A percentile compares a stretch with the other conserved stretches of the same genome.
Evolutionary conservation across 2,888 invertebrate species (phyloP).

Genomic region (Cephus pulcher): DNA sequence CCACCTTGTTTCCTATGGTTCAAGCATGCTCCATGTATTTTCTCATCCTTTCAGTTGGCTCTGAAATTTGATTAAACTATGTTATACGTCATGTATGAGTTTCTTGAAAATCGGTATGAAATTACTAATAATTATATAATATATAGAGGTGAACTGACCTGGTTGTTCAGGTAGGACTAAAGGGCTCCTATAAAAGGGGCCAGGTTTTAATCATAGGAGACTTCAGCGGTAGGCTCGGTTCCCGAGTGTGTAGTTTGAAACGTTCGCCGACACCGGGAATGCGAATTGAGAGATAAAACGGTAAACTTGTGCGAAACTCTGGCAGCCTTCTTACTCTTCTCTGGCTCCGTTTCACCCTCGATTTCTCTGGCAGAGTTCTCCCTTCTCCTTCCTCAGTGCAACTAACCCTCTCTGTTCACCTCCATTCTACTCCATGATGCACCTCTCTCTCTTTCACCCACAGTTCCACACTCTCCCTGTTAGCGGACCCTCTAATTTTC

Average conservation of each 20-base stretch:
- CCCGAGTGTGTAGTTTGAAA: conserved; percentile 52
- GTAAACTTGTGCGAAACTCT: conserved; percentile 50
- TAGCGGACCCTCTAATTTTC: conserved; percentile 54
- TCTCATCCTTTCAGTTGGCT: neutral
- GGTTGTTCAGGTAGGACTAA: conserved; percentile 23
- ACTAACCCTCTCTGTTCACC: conserved; percentile 18
- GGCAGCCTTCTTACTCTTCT: conserved; percentile 23
- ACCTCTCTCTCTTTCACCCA: conserved; percentile 20
- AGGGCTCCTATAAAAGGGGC: conserved; percentile 5
- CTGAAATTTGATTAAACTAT: neutral
- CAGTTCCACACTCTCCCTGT: conserved; percentile 27
- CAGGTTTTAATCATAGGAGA: conserved; percentile 60
- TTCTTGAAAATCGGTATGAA: conserved; percentile 17
- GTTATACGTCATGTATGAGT: conserved; percentile 9
- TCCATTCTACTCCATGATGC: conserved; percentile 23
- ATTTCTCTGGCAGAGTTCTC: neutral
- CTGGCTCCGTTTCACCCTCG: conserved; percentile 23
- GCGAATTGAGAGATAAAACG: conserved; percentile 63
- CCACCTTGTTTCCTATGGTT: conserved; percentile 14
- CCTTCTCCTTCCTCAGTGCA: conserved; percentile 1
- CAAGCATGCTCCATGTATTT: conserved; percentile 20
- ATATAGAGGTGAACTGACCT: conserved; percentile 25
- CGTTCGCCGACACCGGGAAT: conserved; percentile 57
- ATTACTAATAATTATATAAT: conserved; percentile 18
- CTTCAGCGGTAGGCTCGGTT: conserved; percentile 48